phyloP scores from a whole-genome alignment of 2,888 invertebrate species.

The Amphipyra tragopoginis region DNA sequence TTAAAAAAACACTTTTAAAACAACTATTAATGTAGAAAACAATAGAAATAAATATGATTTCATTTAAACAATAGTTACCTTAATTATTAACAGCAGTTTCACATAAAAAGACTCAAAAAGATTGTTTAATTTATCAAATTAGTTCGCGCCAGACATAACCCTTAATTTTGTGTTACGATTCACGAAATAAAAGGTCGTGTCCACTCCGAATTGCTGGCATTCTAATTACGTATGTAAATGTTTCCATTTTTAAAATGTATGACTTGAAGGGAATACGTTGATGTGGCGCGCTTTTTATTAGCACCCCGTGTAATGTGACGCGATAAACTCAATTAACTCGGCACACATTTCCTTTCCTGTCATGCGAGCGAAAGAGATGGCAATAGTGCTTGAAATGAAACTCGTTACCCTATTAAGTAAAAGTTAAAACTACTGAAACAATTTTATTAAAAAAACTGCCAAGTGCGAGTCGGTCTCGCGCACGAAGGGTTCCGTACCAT shows the following conservation, averaged over 20 bases:
- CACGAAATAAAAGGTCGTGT: conserved; percentile 28
- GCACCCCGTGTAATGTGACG: conserved; percentile 33
- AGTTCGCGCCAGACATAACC: neutral
- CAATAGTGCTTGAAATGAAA: conserved; percentile 11
- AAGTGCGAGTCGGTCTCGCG: no score
- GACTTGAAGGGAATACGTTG: conserved; percentile 18
- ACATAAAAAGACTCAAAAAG: no score
- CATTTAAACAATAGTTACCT: no score
- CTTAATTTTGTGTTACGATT: conserved; percentile 17
- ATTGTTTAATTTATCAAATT: no score
- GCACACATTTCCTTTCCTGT: conserved; percentile 39
- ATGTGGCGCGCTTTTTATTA: conserved; percentile 39
- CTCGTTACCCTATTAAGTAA: conserved; percentile 15
- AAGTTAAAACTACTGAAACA: conserved; percentile 20
- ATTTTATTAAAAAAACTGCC: conserved; percentile 12
- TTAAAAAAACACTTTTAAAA: no score
- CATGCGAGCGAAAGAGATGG: conserved; percentile 34
- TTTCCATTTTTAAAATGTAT: conserved; percentile 36
- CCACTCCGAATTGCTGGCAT: conserved; percentile 12
- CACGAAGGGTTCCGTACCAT: no score
- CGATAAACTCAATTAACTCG: conserved; percentile 50
- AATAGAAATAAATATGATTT: no score
- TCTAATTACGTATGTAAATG: conserved; percentile 41
- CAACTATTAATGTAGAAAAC: no score
- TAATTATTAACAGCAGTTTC: no score